These are phyloP conservation scores for Heliconius nattereri DNA, from an alignment of 1,140 invertebrate species.

Conservation along the genomic window DNA sequence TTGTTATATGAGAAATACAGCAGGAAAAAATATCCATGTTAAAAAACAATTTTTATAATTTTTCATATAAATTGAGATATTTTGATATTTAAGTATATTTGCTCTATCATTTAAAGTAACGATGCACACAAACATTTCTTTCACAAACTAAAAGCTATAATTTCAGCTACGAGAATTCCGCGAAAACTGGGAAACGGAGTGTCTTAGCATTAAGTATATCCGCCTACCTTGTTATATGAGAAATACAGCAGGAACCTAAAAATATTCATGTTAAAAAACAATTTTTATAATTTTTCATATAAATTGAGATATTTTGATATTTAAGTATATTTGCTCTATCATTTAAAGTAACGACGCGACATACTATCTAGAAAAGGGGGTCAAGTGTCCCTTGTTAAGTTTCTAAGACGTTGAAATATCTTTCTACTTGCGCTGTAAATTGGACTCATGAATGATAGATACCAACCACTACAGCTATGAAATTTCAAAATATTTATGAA, in stretches of 20 bases:
- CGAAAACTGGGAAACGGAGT: no score
- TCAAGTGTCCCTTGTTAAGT: conserved; percentile 40
- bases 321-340: conserved; percentile 15
- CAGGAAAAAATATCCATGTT: no score
- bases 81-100: conserved; percentile 6
- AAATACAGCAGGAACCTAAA: no score
- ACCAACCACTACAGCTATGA: conserved; percentile 14
- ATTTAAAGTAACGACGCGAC: conserved; percentile 28
- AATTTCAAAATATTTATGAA: conserved; percentile 8
- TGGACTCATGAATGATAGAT: conserved; percentile 26
- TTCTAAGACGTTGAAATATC: conserved; percentile 40
- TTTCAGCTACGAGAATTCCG: no score
- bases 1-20: no score
- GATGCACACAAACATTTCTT: no score
- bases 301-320: neutral
- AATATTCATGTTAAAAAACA: no score
- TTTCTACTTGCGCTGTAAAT: conserved; percentile 32
- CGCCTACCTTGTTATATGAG: no score
- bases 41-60: no score
- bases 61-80: neutral
- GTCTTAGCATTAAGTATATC: no score
- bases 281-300: neutral
- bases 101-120: conserved; percentile 29
- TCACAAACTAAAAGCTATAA: no score
- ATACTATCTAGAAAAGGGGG: conserved; percentile 31